A percentile compares a stretch with the other conserved stretches of the same genome.
These are phyloP conservation scores for Cyaniris semiargus DNA, from an alignment of 2,888 invertebrate genomes.

Conservation along the genomic window DNA sequence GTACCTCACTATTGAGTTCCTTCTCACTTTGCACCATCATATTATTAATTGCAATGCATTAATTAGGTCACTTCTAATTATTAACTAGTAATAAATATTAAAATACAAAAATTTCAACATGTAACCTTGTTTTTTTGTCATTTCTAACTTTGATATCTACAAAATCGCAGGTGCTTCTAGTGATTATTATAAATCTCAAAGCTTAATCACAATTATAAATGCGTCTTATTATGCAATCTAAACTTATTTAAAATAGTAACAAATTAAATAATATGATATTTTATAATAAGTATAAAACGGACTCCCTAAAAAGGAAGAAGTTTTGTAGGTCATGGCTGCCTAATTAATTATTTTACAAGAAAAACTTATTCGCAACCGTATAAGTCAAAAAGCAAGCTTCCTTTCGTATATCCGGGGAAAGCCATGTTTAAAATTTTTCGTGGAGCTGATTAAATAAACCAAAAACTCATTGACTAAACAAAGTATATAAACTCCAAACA, in stretches of 20 bases:
- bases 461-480: neutral
- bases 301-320: neutral
- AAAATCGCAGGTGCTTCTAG: neutral
- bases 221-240: neutral
- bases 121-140: neutral
- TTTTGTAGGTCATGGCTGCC: neutral
- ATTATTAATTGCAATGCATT: neutral
- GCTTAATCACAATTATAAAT: neutral
- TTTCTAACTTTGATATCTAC: neutral
- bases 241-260: neutral
- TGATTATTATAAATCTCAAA: slow-evolving; percentile 7
- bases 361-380: neutral
- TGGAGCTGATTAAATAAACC: neutral
- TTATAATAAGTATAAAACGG: neutral
- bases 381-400: no score
- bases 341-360: neutral
- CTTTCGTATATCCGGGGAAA: no score
- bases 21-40: neutral
- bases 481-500: neutral
- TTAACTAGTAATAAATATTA: neutral
- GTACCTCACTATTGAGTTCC: neutral
- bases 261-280: neutral
- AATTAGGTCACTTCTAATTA: neutral
- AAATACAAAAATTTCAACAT: neutral
- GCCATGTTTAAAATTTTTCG: neutral